These are phyloP conservation scores for Ophiothrix spiculata DNA, from an alignment of 35 echinoderm and acorn worm species.

Conservation along the genomic window DNA sequence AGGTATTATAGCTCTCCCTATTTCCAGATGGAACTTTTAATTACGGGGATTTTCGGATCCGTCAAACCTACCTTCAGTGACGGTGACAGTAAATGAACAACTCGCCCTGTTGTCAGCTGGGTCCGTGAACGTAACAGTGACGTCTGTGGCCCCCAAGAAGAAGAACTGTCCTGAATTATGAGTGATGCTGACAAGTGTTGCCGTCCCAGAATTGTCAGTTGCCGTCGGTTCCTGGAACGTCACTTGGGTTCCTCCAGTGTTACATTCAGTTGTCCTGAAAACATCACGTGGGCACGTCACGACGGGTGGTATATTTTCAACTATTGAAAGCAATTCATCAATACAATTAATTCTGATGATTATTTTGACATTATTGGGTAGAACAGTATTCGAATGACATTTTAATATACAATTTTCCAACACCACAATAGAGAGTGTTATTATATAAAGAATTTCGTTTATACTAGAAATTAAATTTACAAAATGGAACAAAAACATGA, in stretches of 20 bases:
- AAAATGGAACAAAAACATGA: no score
- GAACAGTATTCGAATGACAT: no score
- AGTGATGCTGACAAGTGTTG: not conserved
- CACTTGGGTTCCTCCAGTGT: not conserved
- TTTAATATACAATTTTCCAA: no score
- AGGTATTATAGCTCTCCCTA: no score
- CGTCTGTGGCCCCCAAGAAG: conserved; percentile 19
- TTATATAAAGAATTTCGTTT: no score
- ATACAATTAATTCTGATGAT: no score
- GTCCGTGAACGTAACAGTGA: conserved; percentile 42
- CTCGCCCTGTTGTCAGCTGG: conserved; percentile 3
- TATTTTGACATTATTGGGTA: no score
- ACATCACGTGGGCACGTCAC: not conserved
- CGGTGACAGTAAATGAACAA: conserved; percentile 42
- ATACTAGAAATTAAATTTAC: no score
- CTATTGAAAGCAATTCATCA: no score
- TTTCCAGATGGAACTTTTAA: no score
- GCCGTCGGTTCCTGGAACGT: conserved; percentile 20
- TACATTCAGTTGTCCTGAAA: not conserved
- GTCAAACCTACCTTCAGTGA: conserved; percentile 15
- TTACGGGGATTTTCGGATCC: no score
- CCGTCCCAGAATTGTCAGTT: conserved; percentile 24
- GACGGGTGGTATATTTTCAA: not conserved
- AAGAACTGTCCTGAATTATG: conserved; percentile 34
- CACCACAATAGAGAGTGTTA: no score